Conservation (phyloP, 2,113 vertebrate species). For the Ramphastos sulfuratus region DNA sequence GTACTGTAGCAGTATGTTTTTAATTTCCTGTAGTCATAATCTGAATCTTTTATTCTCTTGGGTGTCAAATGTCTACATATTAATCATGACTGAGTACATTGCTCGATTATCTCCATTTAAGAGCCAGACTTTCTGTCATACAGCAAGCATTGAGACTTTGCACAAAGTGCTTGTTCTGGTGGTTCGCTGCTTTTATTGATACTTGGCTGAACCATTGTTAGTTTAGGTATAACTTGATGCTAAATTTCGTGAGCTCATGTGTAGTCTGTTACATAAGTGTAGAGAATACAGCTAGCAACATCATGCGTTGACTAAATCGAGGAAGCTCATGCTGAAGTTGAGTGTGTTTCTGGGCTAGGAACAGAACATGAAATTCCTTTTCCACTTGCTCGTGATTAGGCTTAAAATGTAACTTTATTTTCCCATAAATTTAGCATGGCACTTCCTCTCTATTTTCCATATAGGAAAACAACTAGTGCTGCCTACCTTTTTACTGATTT, state of each 20-base stretch:
- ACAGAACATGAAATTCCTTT: neutral
- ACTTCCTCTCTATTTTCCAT: neutral
- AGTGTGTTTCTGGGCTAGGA: neutral
- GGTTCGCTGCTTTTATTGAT: neutral
- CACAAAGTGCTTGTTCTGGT: neutral
- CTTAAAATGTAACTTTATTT: too few species aligned
- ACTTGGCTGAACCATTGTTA: neutral
- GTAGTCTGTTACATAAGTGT: too few species aligned
- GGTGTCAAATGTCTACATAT: neutral
- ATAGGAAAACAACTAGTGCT: neutral
- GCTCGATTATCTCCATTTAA: accelerated
- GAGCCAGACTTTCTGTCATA: neutral
- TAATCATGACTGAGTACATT: neutral
- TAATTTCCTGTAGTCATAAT: neutral
- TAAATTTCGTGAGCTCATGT: neutral
- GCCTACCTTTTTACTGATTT: neutral
- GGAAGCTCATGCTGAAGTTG: neutral
- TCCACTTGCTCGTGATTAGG: neutral
- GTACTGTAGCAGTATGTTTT: neutral
- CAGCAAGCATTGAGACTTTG: neutral
- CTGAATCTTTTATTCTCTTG: neutral
- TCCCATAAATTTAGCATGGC: neutral
- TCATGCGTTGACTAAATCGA: neutral
- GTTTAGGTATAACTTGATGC: neutral
- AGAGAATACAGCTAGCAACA: neutral